Conservation (phyloP, 2,797 vertebrate genomes). For the Hydrocynus forskahlii region DNA sequence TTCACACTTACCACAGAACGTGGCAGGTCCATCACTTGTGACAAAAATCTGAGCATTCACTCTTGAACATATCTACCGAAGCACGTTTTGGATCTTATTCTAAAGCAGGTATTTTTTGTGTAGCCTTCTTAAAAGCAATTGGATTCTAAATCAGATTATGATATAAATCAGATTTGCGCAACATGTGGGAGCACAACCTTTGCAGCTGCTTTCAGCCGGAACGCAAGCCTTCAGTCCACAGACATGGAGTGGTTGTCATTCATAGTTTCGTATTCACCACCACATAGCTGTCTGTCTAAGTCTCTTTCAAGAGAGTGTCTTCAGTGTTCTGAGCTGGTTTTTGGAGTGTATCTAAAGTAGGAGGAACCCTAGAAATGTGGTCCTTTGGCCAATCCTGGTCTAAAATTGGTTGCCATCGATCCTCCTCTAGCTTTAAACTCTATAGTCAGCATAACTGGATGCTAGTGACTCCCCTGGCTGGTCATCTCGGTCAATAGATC, state of each 20-base stretch:
- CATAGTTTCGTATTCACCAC: background rate
- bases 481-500: background rate
- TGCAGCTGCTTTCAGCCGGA: background rate
- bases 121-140: no score
- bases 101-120: no score
- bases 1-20: no score
- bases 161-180: background rate
- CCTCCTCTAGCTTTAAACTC: conserved; percentile 1
- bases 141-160: no score
- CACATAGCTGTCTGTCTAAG: conserved; percentile 24
- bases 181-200: background rate
- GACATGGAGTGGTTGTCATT: background rate
- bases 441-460: background rate
- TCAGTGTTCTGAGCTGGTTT: conserved; percentile 42
- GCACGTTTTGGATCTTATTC: no score
- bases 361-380: background rate
- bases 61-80: no score
- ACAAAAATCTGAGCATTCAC: no score
- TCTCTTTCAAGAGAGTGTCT: conserved; percentile 13
- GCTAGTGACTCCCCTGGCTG: background rate
- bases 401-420: background rate
- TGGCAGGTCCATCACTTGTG: no score
- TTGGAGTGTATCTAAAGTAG: background rate
- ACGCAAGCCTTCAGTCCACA: background rate
- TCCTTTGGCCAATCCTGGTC: background rate